Conservation (phyloP, 1,140 invertebrate genomes). For the Acyrthosiphon pisum region DNA sequence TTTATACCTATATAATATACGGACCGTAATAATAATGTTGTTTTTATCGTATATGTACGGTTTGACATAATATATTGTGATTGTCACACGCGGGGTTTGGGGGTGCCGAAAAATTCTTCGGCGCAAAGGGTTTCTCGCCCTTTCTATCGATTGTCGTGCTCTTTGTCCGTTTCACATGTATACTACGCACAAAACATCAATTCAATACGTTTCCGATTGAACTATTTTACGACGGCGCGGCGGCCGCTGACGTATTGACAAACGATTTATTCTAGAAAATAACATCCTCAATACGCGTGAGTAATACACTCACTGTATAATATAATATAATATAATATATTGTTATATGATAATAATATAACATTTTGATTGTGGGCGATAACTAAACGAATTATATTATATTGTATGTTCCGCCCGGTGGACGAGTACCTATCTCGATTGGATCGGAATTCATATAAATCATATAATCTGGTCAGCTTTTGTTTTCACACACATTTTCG, state of each 20-base stretch:
- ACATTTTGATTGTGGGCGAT: neutral
- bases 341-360: no score
- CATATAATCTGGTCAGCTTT: neutral
- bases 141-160: conserved; percentile 11
- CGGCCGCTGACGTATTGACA: conserved; percentile 31
- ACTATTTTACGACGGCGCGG: conserved; percentile 32
- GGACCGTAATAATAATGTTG: conserved; percentile 5
- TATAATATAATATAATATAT: no score
- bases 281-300: neutral
- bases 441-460: no score
- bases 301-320: neutral
- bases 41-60: neutral
- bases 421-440: neutral
- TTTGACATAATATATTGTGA: neutral
- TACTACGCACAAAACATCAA: neutral
- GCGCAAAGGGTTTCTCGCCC: conserved; percentile 20
- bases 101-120: conserved; percentile 4
- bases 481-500: neutral
- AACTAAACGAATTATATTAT: neutral
- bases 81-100: neutral
- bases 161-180: neutral
- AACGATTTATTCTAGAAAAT: conserved; percentile 29
- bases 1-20: neutral
- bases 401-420: neutral
- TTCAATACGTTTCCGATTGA: conserved; percentile 45